Base-by-base conservation (phyloP, 2,888 invertebrate genomes). In the Apotomis capreana region DNA sequence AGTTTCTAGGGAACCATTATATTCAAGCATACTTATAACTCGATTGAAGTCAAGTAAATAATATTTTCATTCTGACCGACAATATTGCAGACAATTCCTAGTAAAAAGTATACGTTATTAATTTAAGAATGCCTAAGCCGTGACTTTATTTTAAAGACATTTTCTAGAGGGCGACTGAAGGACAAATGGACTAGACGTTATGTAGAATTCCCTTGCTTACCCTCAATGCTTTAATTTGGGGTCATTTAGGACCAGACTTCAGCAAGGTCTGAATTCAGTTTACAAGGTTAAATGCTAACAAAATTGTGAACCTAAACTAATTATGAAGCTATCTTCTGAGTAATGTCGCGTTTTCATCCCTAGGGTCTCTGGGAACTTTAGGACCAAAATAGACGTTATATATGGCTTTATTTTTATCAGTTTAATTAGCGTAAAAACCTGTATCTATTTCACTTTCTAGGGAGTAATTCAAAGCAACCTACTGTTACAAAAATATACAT, bases 121-220 rank as follows among this genome's bases (percentile, higher is more conserved):
- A 36, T 61, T 49, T 63, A 15, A 26, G 63, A 63, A 63, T 63
- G 4, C 26, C 26, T 26, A 26, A 63, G 51, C 59, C 37, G 63
- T 58, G 51, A 51, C 61, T 69, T 40, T 6, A 63, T 57, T 69
- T 69, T 51, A 44, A 69, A 69, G 57, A n/a, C n/a, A 40, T n/a
- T 58, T 46, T 63, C 10, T 51, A 44, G 64, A 65, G 64, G 59
- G 64, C 12, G n/a, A 60, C 61, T 67, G 51, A 67, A 67, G 40
- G 61, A 36, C 55, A 57, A 12, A 60, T 49, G n/a, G 54, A 67
- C 55, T 57, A 62, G 71, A 71, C 61, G 55, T 49, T 62, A 59
- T 71, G 68, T 51, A 68, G 51, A 55, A 40, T 57, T 68, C 71
- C 62, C 71, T 61, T 61, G 71, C 36, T 67, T 61, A 61, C 61